Evolutionary conservation across 2,888 invertebrate species (phyloP), one percentile per base, ranked within the genome.

Genomic region (Tineola bisselliella): DNA sequence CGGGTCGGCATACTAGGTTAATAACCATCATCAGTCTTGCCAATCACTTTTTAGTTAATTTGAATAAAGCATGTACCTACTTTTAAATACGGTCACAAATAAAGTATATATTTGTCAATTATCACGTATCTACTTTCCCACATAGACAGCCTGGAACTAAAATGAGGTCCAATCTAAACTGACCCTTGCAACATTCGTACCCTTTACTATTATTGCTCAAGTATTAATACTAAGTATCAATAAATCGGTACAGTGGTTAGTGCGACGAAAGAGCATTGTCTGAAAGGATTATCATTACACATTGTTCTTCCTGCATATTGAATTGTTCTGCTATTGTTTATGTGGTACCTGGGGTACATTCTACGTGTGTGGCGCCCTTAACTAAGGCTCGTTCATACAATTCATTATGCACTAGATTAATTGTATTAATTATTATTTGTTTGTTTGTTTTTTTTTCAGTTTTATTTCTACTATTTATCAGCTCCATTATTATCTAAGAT

Each of bases 291-390:
- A 82, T 81, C 79, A 79, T 80, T 81, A 83, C 76, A 83, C 77
- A 84, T 86, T 86, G 84, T 84, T 84, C 79, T 70, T 75, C 76
- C 77, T 76, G 84, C 80, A 83, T 84, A 84, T 86, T 86, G 82
- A 84, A 84, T 82, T 82, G 82, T 82, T 76, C 19, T 59, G 68
- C 79, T 79, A 84, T 86, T 84, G 83, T 86, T 81, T 82, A 77
- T 76, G 70, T 68, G 68, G 65, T 64, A 66, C 68, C 66, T 68
- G 65, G 71, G 66, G 69, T 66, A 63, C 65, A 61, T 62, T 67
- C 83, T 72, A 80, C 81, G 84, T 84, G 86, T 86, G 86, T 77
- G 86, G 84, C 60, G 11, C n/a, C 48, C 30, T 30, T 54, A 54
- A 54, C 18, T 54, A 54, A 48, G 48, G 15, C 13, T 48, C 43